Evolutionary conservation across 2,797 vertebrate species (phyloP).

Genomic region (Naso thynnoides): DNA sequence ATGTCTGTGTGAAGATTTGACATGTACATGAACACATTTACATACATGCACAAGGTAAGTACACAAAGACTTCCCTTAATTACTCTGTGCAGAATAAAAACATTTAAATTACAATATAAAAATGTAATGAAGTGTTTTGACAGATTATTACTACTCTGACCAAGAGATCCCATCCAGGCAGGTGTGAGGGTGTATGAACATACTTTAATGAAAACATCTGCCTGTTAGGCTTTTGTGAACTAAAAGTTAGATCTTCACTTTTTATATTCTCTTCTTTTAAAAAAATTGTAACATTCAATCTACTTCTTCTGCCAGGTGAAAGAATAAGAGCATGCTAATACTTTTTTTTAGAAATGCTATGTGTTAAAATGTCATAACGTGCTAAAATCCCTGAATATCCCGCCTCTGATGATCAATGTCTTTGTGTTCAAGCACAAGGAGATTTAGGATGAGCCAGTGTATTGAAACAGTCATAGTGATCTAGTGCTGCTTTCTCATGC

Average conservation of each 20-base stretch:
- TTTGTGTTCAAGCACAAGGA: slow-evolving; percentile 3
- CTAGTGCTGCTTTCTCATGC: slow-evolving; percentile 3
- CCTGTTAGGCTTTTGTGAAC: background rate
- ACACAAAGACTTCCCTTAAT: background rate
- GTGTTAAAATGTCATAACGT: background rate
- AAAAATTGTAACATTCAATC: background rate
- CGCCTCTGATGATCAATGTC: slow-evolving; percentile 8
- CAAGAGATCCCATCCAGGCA: background rate
- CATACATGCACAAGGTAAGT: background rate
- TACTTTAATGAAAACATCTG: too few relatives aligned
- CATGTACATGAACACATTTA: background rate
- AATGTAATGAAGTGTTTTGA: background rate
- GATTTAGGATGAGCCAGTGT: background rate
- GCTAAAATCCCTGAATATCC: background rate
- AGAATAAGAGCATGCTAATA: too few relatives aligned
- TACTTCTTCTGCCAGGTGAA: background rate
- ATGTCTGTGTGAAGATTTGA: background rate
- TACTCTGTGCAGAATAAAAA: background rate
- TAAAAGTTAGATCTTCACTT: background rate
- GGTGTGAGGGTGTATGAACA: too few relatives aligned
- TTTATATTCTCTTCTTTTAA: too few relatives aligned
- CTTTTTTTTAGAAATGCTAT: too few relatives aligned
- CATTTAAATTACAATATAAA: background rate
- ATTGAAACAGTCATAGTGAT: slow-evolving; percentile 14
- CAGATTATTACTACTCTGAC: background rate